A percentile compares a stretch with the other conserved stretches of the same genome.
Conservation (phyloP, 1,140 invertebrate species). For the Hestina assimilis region DNA sequence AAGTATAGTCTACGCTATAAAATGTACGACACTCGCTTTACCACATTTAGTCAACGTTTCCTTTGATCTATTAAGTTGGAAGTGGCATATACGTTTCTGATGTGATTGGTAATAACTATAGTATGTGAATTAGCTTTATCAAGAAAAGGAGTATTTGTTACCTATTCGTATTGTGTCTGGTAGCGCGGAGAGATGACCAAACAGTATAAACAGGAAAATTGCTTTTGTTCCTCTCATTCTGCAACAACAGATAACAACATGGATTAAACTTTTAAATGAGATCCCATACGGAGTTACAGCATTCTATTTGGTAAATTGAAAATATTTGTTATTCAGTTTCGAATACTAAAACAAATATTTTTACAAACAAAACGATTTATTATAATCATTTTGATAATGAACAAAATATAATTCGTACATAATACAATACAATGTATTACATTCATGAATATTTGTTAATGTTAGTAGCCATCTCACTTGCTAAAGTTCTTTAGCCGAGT, state of each 20-base stretch:
- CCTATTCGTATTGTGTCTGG: conserved; percentile 75
- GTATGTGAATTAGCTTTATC: too few relatives aligned
- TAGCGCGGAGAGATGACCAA: conserved; percentile 70
- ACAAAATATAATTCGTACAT: too few relatives aligned
- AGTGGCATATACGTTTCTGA: not conserved
- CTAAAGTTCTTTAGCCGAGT: too few relatives aligned
- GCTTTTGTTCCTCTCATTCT: conserved; percentile 66
- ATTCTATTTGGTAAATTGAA: not conserved
- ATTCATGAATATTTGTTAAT: too few relatives aligned
- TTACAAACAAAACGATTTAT: not conserved
- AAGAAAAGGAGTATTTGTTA: too few relatives aligned
- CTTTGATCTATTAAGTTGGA: conserved; percentile 6
- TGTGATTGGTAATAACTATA: too few relatives aligned
- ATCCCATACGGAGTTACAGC: not conserved
- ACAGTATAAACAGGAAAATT: conserved; percentile 61
- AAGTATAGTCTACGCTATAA: not conserved
- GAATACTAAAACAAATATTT: not conserved
- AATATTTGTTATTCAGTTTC: not conserved
- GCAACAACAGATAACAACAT: conserved; percentile 50
- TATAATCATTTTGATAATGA: too few relatives aligned
- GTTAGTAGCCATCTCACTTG: too few relatives aligned
- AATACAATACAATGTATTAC: too few relatives aligned
- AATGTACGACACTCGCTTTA: conserved; percentile 7
- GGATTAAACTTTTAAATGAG: conserved; percentile 10
- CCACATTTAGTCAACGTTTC: conserved; percentile 2